Base-by-base conservation (phyloP, 2,113 vertebrate species). In the Rhynchopsitta pachyrhyncha region DNA sequence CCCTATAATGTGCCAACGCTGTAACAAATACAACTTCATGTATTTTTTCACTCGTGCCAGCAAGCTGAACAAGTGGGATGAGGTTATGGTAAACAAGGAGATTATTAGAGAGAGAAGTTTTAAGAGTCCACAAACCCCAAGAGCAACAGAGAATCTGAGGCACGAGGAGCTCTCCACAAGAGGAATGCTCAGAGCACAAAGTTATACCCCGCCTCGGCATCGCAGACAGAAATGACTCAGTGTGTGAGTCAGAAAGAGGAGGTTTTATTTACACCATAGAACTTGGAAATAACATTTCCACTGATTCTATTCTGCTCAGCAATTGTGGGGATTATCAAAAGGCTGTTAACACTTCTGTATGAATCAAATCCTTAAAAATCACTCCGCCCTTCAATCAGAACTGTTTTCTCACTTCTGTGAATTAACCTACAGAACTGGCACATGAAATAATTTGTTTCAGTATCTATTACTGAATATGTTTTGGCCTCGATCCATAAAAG, bases 341-440 rank as follows among this genome's bases (percentile, higher is more conserved):
- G 91, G 57, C 93, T 95, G 90, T 94, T 96, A 96, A 96, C 95
- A 88, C 92, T 96, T 96, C 95, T 92, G 52, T 71, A 89, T 95
- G 93, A 96, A 97, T 96, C 92, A 95, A 96, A 87, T 90, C 91
- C 93, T 96, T 79, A 86, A 95, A 97, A 97, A 96, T 92, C 93
- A 93, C 88, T 96, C 93, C 86, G 52, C 93, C 95, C 80, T 93
- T 95, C 83, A 95, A 94, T 96, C 95, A 97, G 92, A 94, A 86
- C 88, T 95, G 92, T 97, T 97, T 95, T 96, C 95, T 96, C 95
- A 94, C 95, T 96, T 93, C 41, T 86, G 90, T 92, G 92, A 96
- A 97, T 96, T 97, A 96, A 96, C 95, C 95, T 94, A 93, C 95
- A 91, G 93, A 94, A 91, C 88, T 93, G 88, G 96, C 95, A 86